Base-by-base conservation (phyloP, 2,888 invertebrate genomes). In the Agrilus mali region DNA sequence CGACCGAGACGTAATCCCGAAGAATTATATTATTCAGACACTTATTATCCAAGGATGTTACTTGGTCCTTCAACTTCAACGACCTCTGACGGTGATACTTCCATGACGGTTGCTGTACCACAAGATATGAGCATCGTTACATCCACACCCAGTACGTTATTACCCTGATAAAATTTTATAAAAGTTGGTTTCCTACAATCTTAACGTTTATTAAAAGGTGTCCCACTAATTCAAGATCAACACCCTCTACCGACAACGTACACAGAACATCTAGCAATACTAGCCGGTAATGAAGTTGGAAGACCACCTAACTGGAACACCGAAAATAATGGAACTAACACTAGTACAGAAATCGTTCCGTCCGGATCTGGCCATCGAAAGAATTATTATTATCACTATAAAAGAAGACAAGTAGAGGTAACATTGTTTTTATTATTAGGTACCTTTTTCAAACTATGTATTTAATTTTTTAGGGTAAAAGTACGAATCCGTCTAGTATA, bases 291-390 rank as follows among this genome's bases (percentile, higher is more conserved):
- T 42, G 64, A 65, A 55, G 54, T 62, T 7, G 56, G 56, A 33
- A 49, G 60, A 42, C 42, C 53, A 37, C 27, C 27, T 27, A 27
- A 10, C 10, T 27, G 27, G 27, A 27, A 27, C 10, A 10, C 51
- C n/a, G 45, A 47, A 36, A 43, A 51, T 7, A 46, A 46, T 8
- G 46, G 36, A 15, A 32, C 44, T 15, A 42, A 38, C 13, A 43
- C 50, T 20, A 68, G 64, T 44, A 59, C 64, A 56, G 69, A 68
- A 50, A 61, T 72, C 42, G 68, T 72, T 47, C 72, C 72, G 47
- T 67, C 71, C 12, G 69, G 61, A 49, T 54, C 66, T 2, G 50
- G 50, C 41, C 50, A 53, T 43, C 36, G 46, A 38, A 52, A 57
- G 27, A 58, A 54, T 12, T 48, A 43, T 32, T 27, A 44, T 20